Percentiles rank a stretch among this genome's conserved stretches.
These are phyloP conservation scores for Lasioglossum oenotherae DNA, from an alignment of 2,888 invertebrate species.

Conservation along the genomic window DNA sequence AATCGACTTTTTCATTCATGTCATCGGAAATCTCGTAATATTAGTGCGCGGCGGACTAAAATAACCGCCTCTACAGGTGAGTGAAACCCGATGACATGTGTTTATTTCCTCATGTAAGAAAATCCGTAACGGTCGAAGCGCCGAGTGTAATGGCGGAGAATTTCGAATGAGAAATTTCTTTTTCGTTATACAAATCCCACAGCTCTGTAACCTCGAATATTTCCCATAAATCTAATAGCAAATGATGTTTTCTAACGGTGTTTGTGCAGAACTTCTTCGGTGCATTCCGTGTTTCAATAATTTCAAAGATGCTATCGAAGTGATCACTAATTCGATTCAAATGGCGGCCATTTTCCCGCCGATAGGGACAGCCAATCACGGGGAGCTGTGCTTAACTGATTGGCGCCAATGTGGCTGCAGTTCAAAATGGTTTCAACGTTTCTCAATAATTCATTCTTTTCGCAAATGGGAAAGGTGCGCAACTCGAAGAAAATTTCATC, in stretches of 20 bases:
- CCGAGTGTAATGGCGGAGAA: constrained; percentile 26
- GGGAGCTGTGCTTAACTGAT: no score
- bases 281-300: not conserved
- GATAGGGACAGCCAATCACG: constrained; percentile 13
- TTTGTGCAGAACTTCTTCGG: no score
- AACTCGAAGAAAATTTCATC: not conserved
- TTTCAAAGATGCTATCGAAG: constrained; percentile 7
- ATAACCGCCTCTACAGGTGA: constrained; percentile 45
- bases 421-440: no score
- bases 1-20: constrained; percentile 19
- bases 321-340: not conserved
- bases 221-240: not conserved
- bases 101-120: constrained; percentile 18
- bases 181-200: not conserved
- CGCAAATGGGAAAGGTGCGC: not conserved
- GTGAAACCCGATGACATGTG: constrained; percentile 48
- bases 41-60: constrained; percentile 22
- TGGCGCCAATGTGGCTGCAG: not conserved
- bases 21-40: constrained; percentile 5
- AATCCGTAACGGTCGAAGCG: constrained; percentile 29
- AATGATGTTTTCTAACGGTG: not conserved
- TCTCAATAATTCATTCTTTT: no score
- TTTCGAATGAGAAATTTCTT: constrained; percentile 5
- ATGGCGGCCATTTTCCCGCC: no score
- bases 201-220: not conserved